Conservation (phyloP, 2,113 vertebrate species). For the Gallinago media region DNA sequence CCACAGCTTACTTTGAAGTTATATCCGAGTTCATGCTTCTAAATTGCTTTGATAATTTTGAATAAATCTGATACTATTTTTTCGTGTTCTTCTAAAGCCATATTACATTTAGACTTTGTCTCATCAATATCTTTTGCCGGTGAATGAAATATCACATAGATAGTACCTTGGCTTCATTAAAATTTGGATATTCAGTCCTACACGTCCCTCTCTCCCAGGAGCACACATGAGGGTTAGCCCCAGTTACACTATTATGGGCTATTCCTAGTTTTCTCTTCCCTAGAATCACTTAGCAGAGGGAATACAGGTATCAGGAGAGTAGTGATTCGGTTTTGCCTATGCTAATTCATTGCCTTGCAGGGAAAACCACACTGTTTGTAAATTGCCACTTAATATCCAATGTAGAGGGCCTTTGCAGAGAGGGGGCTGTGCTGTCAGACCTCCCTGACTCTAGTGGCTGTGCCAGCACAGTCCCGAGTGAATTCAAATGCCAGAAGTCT, state of each 20-base stretch:
- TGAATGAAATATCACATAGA: not conserved
- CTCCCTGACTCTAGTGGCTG: not conserved
- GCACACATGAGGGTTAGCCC: fast-evolving
- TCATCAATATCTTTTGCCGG: not conserved
- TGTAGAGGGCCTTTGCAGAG: not conserved
- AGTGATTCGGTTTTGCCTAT: not conserved
- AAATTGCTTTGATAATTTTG: not conserved
- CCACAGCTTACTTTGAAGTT: not conserved
- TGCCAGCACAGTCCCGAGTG: not conserved
- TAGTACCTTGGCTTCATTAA: not conserved
- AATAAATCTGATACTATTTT: not conserved
- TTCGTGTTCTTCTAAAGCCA: not conserved
- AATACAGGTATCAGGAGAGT: not conserved
- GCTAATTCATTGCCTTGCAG: not conserved
- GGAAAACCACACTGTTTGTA: not conserved
- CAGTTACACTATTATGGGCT: not conserved
- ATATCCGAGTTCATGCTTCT: not conserved
- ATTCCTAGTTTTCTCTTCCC: not conserved
- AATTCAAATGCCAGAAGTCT: not conserved
- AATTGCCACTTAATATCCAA: not conserved
- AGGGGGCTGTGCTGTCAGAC: fast-evolving
- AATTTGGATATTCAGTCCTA: not conserved
- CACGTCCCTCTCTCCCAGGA: not conserved
- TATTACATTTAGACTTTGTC: not conserved
- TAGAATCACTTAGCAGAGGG: not conserved